phyloP scores from a whole-genome alignment of 2,797 vertebrate genomes.

The Enoplosus armatus region DNA sequence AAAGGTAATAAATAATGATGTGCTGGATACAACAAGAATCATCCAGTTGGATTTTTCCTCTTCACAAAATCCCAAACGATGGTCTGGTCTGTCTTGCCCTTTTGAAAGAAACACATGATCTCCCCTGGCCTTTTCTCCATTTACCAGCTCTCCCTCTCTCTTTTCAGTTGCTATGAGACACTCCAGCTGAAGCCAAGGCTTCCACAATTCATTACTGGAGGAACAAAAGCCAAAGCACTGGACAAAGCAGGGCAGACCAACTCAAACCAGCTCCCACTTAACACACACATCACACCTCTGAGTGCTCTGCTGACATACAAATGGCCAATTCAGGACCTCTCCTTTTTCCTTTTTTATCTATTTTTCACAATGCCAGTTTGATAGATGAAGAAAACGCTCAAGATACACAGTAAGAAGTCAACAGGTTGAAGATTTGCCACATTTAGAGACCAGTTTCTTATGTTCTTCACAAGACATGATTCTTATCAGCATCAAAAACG shows the following conservation, averaged over 20 bases:
- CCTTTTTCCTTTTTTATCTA: constrained; percentile 50
- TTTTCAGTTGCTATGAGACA: constrained; percentile 86
- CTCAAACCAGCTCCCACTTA: constrained; percentile 82
- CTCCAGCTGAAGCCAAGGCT: constrained; percentile 82
- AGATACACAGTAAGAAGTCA: constrained; percentile 55
- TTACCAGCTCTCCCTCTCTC: constrained; percentile 72
- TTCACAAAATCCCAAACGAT: constrained; percentile 42
- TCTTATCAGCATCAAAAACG: not conserved
- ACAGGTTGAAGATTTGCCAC: constrained; percentile 60
- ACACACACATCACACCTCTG: constrained; percentile 84
- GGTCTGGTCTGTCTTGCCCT: constrained; percentile 63
- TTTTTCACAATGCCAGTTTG: constrained; percentile 38
- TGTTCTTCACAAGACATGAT: constrained; percentile 35
- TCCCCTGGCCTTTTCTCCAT: constrained; percentile 68
- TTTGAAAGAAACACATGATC: constrained; percentile 71
- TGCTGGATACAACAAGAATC: not conserved
- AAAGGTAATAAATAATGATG: constrained; percentile 13
- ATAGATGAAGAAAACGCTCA: constrained; percentile 43
- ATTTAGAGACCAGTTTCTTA: constrained; percentile 51
- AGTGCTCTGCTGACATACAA: constrained; percentile 78
- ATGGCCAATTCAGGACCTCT: constrained; percentile 73
- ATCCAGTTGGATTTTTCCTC: constrained; percentile 32
- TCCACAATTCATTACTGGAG: constrained; percentile 84
- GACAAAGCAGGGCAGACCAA: constrained; percentile 83
- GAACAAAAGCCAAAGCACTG: constrained; percentile 82